Evolutionary conservation across 2,113 vertebrate genomes (phyloP), one percentile per base, ranked within the genome.

Genomic region (Atractosteus spatula): DNA sequence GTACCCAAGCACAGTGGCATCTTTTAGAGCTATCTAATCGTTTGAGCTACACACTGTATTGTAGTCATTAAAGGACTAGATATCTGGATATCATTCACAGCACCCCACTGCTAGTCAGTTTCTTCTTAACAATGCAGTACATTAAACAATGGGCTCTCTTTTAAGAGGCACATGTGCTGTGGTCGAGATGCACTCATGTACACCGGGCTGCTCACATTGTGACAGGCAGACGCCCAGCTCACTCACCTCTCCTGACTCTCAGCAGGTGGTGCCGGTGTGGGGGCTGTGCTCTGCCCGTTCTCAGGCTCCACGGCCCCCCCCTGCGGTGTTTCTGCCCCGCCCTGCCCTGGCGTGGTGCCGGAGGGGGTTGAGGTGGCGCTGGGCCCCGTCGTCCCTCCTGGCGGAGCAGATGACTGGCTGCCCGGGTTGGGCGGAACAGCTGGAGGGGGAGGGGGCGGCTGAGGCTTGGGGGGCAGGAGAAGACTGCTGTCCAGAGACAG

Each of bases 401-500:
- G 85, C 72, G 1, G 88, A 47, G 85, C 74, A 6, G 82, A 43
- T 14, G 14, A 55, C 57, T 89, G 42, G 89, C 47, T 51, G 75
- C 5, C 68, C 8, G 4, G 83, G 44, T 61, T 88, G 93, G 6
- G 88, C 78, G 81, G 92, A 81, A 47, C 78, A 66, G 85, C 80
- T 71, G 90, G 65, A 2, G 83, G 62, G 61, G 83, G 54, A 62
- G 83, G 81, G 0, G 78, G 82, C 14, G 85, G 78, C 77, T 92
- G 95, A 78, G 88, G 87, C 81, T 95, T 97, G 1, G 95, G 94
- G 55, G 96, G 95, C 59, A 92, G 79, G 79, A 99, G 76, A 0
- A 99, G 93, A 87, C 91, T 96, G 91, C 90, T 94, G 84, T 99
- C 97, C 55, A 98, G 83, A 80, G 94, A 89, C 78, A 98, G 87